Evolutionary conservation across 2,888 invertebrate species (phyloP), one percentile per base, ranked within the genome.

Genomic region (Apotomis betuletana): DNA sequence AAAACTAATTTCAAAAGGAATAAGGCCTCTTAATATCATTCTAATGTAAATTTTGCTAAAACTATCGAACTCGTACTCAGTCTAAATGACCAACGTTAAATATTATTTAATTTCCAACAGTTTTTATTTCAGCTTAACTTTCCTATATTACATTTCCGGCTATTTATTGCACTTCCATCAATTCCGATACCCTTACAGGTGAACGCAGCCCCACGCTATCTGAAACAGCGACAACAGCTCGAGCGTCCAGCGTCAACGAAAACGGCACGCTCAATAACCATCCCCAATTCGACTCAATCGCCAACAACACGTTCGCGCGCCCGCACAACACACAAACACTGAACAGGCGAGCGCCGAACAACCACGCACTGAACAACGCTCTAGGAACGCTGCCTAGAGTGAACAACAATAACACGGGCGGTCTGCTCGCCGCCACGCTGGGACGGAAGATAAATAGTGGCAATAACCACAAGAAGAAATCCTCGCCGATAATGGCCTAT

Each of bases 201-300:
- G 95, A 96, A 87, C 94, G 96, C 75, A 97, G 97, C 89, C 97
- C 97, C 13, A 96, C 96, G 0, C 95, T 97, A 78, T 97, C 97
- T 0, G 97, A 97, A 82, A 96, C 96, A 0, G 97, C 96, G 0
- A 97, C 97, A 0, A 97, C 97, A 0, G 96, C 96, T 0, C 94
- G 97, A 59, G 96, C 97, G 0, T 96, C 96, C 0, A 96, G 96
- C 84, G 94, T 95, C 71, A 94, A 94, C 80, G 92, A 92, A 60
- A 91, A 90, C 75, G 85, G 87, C 0, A 89, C 89, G 0, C 77
- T 90, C 2, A 90, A 91, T 84, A 91, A 92, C 77, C 80, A 74
- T 12, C 85, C 85, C 70, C 68, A 81, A 15, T 89, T 85, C 81
- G 89, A 91, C 75, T 77, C 80, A 0, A 80, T 84, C 65, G 82